These are phyloP conservation scores for Polylopha cassiicola DNA, from an alignment of 2,888 invertebrate genomes.

Conservation along the genomic window DNA sequence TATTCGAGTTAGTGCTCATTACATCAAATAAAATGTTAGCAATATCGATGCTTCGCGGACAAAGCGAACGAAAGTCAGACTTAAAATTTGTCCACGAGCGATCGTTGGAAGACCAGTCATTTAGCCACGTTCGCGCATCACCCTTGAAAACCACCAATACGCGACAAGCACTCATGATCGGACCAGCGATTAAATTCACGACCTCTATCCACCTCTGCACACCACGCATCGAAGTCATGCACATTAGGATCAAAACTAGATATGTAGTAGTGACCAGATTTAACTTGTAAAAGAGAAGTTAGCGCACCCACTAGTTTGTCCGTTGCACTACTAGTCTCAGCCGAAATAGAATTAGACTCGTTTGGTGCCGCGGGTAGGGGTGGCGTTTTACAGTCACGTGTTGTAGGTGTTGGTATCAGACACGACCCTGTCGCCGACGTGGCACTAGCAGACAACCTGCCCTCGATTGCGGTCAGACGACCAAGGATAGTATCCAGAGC, in stretches of 20 bases:
- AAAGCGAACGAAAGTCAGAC: too few species aligned
- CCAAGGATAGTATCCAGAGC: background rate
- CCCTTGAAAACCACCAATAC: too few species aligned
- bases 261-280: conserved; percentile 3
- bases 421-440: background rate
- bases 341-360: background rate
- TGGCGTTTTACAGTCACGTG: background rate
- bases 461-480: background rate
- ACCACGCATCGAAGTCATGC: conserved; percentile 5
- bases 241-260: conserved; percentile 5
- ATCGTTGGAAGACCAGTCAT: too few species aligned
- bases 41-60: too few species aligned
- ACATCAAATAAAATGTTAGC: conserved; percentile 6
- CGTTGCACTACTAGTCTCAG: background rate
- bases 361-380: background rate
- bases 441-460: background rate
- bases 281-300: background rate
- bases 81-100: too few species aligned
- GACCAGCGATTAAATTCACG: conserved; percentile 1
- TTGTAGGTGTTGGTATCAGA: too few species aligned
- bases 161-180: conserved; percentile 9
- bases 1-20: conserved; percentile 1
- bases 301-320: background rate
- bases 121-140: too few species aligned
- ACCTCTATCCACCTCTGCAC: conserved; percentile 6